Conservation (phyloP, 2,797 vertebrate genomes). For the Tolypeutes matacus region DNA sequence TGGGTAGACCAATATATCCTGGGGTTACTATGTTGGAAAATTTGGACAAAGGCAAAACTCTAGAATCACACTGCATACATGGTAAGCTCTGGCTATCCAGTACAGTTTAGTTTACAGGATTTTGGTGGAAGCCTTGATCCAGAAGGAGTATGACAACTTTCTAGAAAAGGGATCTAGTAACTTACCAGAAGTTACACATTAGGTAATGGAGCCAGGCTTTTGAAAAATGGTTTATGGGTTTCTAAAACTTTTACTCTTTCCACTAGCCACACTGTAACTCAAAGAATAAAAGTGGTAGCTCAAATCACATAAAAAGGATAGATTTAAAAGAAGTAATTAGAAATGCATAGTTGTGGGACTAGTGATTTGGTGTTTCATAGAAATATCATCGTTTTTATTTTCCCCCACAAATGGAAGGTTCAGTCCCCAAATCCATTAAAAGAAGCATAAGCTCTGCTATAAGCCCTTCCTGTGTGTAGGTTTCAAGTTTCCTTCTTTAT, state of each 20-base stretch:
- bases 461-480: background rate
- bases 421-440: background rate
- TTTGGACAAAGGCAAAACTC: background rate
- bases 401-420: background rate
- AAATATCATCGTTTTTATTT: background rate
- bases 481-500: background rate
- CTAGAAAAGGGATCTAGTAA: background rate
- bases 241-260: background rate
- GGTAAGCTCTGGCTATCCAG: background rate
- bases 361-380: background rate
- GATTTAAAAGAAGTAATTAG: background rate
- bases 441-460: background rate
- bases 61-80: background rate
- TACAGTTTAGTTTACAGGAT: background rate
- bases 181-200: background rate
- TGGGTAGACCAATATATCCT: background rate
- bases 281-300: background rate
- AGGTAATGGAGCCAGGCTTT: background rate
- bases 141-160: background rate
- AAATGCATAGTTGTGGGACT: background rate
- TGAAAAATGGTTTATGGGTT: background rate
- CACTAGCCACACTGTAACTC: background rate
- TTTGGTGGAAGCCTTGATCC: background rate
- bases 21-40: background rate
- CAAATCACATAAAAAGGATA: background rate